A percentile compares a stretch with the other conserved stretches of the same genome.
phyloP scores from a whole-genome alignment of 2,113 vertebrate species.

The Chloropsis cyanopogon region DNA sequence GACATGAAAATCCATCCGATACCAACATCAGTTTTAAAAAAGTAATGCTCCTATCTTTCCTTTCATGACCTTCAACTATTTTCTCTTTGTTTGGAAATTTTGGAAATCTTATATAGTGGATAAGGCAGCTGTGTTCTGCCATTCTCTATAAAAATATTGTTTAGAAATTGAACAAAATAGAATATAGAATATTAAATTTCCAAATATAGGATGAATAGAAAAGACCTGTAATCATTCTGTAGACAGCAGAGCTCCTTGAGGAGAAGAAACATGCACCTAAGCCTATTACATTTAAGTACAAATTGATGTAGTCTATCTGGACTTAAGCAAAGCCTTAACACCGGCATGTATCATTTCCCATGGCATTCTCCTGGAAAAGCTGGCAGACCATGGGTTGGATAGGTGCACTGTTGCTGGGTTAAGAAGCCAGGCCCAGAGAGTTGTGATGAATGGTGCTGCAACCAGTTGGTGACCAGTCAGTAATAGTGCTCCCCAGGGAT shows the following conservation, averaged over 20 bases:
- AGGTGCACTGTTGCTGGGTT: accelerated
- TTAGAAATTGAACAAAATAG: not conserved
- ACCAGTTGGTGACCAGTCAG: not conserved
- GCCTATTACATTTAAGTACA: not conserved
- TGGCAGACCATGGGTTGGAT: not conserved
- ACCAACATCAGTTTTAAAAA: not conserved
- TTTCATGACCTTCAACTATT: not conserved
- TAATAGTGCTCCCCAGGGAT: not conserved
- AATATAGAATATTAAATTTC: not conserved
- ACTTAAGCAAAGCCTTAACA: not conserved
- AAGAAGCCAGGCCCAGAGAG: not conserved
- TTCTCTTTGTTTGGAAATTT: not conserved
- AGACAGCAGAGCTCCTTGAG: not conserved
- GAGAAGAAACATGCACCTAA: not conserved
- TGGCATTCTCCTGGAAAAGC: not conserved
- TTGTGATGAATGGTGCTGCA: not conserved
- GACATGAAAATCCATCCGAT: not conserved
- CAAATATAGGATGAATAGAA: not conserved
- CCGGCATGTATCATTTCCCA: not conserved
- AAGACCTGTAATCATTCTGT: not conserved
- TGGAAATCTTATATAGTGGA: not conserved
- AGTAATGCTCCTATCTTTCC: not conserved
- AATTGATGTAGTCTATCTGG: not conserved
- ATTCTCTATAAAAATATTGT: not conserved
- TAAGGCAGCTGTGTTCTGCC: not conserved